These are phyloP conservation scores for Chloroceryle amazona DNA, from an alignment of 2,797 vertebrate genomes.

Conservation along the genomic window DNA sequence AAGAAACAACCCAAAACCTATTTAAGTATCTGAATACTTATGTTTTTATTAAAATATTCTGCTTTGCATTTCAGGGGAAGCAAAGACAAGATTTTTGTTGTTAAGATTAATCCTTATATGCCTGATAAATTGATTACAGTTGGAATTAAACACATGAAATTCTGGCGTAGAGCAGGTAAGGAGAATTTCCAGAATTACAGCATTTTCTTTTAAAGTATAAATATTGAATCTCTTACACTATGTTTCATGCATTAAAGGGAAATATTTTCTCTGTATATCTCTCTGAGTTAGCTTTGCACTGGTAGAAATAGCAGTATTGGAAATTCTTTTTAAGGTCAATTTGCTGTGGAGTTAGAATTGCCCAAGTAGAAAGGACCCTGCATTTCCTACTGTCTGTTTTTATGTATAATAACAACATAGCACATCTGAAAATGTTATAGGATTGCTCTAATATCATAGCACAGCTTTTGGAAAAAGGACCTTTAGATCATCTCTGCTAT, in stretches of 20 bases:
- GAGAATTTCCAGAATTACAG: not conserved
- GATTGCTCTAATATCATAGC: not conserved
- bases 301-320: not conserved
- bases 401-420: not conserved
- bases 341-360: not conserved
- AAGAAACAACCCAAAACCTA: not conserved
- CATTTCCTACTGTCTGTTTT: not conserved
- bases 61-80: conserved; percentile 90
- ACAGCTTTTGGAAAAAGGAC: not conserved
- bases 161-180: conserved; percentile 98
- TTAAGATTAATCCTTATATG: conserved; percentile 96
- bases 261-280: not conserved
- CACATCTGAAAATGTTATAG: not conserved
- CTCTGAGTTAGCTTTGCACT: not conserved
- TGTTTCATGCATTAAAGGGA: not conserved
- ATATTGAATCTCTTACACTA: not conserved
- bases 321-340: not conserved
- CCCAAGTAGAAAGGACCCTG: not conserved
- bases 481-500: not conserved
- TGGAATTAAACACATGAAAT: conserved; percentile 98
- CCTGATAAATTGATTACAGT: conserved; percentile 97
- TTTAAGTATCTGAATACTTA: not conserved
- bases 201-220: not conserved
- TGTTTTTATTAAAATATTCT: conserved; percentile 30
- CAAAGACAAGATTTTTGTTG: conserved; percentile 98